phyloP scores from a whole-genome alignment of 2,888 invertebrate genomes.

The Acronicta alni region DNA sequence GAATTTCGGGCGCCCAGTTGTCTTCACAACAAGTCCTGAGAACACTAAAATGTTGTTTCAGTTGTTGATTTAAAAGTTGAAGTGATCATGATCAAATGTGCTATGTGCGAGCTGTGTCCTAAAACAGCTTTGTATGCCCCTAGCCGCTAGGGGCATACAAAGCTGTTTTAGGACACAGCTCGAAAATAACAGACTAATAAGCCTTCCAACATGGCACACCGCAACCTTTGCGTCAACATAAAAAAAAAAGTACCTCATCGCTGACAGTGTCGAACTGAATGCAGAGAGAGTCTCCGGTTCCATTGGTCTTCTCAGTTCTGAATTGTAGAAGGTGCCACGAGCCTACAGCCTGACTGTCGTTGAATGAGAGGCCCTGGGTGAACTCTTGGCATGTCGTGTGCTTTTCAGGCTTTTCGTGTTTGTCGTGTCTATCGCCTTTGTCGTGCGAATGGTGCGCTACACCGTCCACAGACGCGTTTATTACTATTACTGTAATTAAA shows the following conservation, averaged over 20 bases:
- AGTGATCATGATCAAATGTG: too few relatives aligned
- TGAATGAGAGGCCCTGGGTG: constrained; percentile 72
- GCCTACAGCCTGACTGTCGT: constrained; percentile 75
- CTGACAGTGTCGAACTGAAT: constrained; percentile 70
- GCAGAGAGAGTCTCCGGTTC: constrained; percentile 73
- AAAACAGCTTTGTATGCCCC: too few relatives aligned
- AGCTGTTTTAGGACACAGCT: too few relatives aligned
- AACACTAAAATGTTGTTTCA: too few relatives aligned
- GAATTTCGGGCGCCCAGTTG: too few relatives aligned
- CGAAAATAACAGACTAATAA: too few relatives aligned
- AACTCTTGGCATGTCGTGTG: constrained; percentile 75
- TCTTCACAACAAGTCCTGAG: too few relatives aligned
- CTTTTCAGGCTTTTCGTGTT: constrained; percentile 53
- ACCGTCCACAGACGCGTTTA: constrained; percentile 36
- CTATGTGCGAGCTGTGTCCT: too few relatives aligned
- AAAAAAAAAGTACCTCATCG: constrained; percentile 64
- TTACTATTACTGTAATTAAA: constrained; percentile 16
- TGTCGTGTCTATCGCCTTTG: constrained; percentile 31
- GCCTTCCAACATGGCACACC: too few relatives aligned
- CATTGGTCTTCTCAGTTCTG: constrained; percentile 69
- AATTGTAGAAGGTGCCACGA: constrained; percentile 77
- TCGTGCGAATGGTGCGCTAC: constrained; percentile 46
- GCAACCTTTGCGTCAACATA: too few relatives aligned
- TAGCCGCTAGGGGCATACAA: too few relatives aligned
- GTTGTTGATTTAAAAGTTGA: too few relatives aligned